Evolutionary conservation across 2,888 invertebrate species (phyloP).

Genomic region (Harpalus rubripes): DNA sequence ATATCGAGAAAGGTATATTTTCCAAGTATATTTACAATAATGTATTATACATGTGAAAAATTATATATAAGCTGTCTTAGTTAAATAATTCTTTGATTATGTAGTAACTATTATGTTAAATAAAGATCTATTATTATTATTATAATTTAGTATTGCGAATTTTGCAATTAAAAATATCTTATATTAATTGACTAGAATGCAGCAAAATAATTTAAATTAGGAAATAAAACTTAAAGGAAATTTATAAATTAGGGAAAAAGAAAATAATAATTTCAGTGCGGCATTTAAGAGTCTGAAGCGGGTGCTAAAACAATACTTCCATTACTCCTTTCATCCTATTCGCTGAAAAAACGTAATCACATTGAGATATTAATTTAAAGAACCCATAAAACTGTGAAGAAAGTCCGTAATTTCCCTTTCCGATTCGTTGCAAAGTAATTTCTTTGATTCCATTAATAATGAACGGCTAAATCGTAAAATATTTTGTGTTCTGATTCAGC

Average conservation of each 20-base stretch:
- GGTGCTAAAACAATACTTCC: slow-evolving; percentile 30
- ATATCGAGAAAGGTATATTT: neutral
- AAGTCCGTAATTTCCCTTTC: slow-evolving; percentile 46
- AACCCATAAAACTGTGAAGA: slow-evolving; percentile 40
- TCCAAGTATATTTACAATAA: neutral
- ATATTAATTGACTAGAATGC: neutral
- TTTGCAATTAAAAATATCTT: neutral
- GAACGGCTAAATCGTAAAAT: slow-evolving; percentile 59
- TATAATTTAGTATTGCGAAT: neutral
- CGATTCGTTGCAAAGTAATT: slow-evolving; percentile 55
- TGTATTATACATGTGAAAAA: no score
- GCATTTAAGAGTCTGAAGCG: slow-evolving; percentile 21
- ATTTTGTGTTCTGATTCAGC: slow-evolving; percentile 52
- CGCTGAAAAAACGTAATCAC: slow-evolving; percentile 35
- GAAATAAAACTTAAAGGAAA: slow-evolving; percentile 2
- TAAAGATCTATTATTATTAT: no score
- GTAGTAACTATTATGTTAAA: no score
- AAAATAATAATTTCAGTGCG: slow-evolving; percentile 6
- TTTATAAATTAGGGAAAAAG: slow-evolving; percentile 24
- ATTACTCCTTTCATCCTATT: slow-evolving; percentile 29
- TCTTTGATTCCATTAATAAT: slow-evolving; percentile 63
- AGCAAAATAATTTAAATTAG: neutral
- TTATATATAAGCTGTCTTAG: no score
- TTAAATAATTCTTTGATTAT: no score
- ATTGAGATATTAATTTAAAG: slow-evolving; percentile 46